A percentile compares a stretch with the other conserved stretches of the same genome.
These are phyloP conservation scores for Eupithecia insigniata DNA, from an alignment of 2,888 invertebrate species.

Conservation along the genomic window DNA sequence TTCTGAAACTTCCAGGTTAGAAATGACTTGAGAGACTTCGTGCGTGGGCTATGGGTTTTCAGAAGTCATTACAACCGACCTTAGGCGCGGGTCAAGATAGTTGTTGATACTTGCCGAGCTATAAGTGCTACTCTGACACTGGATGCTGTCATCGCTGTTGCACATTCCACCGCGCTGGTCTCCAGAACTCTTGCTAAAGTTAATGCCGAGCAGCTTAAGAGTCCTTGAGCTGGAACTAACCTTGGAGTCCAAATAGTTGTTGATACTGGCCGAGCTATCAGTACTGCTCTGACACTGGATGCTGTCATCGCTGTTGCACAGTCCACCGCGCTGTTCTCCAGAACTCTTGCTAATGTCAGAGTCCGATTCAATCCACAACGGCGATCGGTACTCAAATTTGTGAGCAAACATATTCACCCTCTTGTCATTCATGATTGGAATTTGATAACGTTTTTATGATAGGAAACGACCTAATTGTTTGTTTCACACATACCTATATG, in stretches of 20 bases:
- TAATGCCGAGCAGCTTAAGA: not conserved
- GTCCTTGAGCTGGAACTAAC: conserved; percentile 46
- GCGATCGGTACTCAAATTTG: conserved; percentile 79
- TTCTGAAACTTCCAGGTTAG: too few species aligned
- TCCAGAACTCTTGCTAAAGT: not conserved
- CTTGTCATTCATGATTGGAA: conserved; percentile 54
- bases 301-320: conserved; percentile 69
- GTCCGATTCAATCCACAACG: conserved; percentile 80
- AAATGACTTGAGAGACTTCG: too few species aligned
- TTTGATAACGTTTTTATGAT: not conserved
- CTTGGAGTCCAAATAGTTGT: conserved; percentile 79
- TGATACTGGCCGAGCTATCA: conserved; percentile 75
- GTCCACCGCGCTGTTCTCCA: conserved; percentile 52
- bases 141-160: conserved; percentile 64
- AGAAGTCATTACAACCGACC: too few species aligned
- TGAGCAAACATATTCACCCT: conserved; percentile 72
- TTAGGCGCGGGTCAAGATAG: conserved; percentile 77
- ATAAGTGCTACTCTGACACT: conserved; percentile 56
- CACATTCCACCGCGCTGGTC: not conserved
- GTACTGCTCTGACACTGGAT: conserved; percentile 58
- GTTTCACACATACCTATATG: conserved; percentile 1
- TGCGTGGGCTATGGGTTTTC: too few species aligned
- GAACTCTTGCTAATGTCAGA: conserved; percentile 65
- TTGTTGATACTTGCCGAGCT: conserved; percentile 79
- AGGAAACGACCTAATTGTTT: not conserved